Conservation (phyloP, 2,113 vertebrate species). For the Tonatia bakeri region DNA sequence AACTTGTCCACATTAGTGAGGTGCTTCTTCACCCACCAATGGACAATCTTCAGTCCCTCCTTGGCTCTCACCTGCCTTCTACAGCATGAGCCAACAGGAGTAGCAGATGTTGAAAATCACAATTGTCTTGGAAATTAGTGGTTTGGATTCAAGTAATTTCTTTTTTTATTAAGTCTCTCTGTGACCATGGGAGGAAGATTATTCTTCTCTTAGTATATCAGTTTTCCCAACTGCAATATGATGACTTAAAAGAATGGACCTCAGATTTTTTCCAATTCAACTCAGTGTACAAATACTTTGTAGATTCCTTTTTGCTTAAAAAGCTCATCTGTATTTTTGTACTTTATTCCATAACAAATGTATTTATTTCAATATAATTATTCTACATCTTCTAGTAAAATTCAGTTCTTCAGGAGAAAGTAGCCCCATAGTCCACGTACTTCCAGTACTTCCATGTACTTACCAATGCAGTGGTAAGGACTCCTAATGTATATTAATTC, state of each 20-base stretch:
- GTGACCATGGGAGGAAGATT: background rate
- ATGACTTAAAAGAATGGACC: background rate
- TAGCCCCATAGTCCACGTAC: background rate
- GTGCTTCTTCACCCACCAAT: background rate
- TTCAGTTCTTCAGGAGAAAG: background rate
- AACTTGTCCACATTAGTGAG: background rate
- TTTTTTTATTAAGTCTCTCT: background rate
- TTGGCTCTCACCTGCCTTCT: background rate
- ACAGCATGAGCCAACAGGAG: background rate
- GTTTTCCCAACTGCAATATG: background rate
- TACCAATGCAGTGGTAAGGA: background rate
- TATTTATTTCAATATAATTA: conserved; percentile 1
- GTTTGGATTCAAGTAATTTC: background rate
- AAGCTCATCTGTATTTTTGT: background rate
- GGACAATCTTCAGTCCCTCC: background rate
- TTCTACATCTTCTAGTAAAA: background rate
- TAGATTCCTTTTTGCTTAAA: background rate
- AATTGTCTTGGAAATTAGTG: background rate
- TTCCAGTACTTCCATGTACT: background rate
- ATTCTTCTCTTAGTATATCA: background rate
- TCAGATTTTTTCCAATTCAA: background rate
- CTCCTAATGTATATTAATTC: background rate
- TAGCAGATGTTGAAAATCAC: background rate
- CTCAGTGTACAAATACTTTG: background rate
- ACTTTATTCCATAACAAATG: background rate